Evolutionary conservation across 2,888 invertebrate species (phyloP).

Genomic region (Chrysotoxum bicinctum): DNA sequence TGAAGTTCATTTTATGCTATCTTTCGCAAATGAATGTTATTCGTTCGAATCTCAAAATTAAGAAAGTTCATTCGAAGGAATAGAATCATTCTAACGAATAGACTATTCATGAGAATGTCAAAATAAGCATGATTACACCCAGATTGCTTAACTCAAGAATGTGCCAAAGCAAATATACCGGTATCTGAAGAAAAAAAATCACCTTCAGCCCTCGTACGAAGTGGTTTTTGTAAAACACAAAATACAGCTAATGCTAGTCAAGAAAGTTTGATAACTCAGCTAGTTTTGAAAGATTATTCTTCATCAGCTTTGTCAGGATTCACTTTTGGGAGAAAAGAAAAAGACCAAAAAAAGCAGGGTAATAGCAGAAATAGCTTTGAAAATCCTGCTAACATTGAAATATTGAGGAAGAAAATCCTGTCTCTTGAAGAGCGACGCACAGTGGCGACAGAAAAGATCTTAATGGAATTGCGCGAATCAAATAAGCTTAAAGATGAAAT

Average conservation of each 20-base stretch:
- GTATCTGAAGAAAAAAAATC: background rate
- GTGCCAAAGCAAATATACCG: too few relatives aligned
- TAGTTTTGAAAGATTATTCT: background rate
- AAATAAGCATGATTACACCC: too few relatives aligned
- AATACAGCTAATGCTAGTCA: too few relatives aligned
- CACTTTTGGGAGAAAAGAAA: background rate
- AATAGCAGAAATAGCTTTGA: background rate
- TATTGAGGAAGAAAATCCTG: conserved; percentile 29
- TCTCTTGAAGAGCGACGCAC: conserved; percentile 53
- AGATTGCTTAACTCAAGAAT: background rate
- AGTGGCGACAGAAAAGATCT: conserved; percentile 45
- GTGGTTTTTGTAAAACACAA: too few relatives aligned
- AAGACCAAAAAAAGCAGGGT: background rate
- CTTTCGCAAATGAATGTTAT: too few relatives aligned
- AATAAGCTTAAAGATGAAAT: conserved; percentile 49
- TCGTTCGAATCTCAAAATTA: too few relatives aligned
- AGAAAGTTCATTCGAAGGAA: too few relatives aligned
- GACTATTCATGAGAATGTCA: too few relatives aligned
- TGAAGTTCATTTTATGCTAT: too few relatives aligned
- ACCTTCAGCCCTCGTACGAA: too few relatives aligned
- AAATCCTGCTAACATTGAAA: background rate
- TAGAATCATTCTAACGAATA: too few relatives aligned
- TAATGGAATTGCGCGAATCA: conserved; percentile 36
- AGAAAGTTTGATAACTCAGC: background rate
- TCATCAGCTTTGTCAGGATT: background rate